These are phyloP conservation scores for Cephus nigrinus DNA, from an alignment of 2,888 invertebrate genomes.

Conservation along the genomic window DNA sequence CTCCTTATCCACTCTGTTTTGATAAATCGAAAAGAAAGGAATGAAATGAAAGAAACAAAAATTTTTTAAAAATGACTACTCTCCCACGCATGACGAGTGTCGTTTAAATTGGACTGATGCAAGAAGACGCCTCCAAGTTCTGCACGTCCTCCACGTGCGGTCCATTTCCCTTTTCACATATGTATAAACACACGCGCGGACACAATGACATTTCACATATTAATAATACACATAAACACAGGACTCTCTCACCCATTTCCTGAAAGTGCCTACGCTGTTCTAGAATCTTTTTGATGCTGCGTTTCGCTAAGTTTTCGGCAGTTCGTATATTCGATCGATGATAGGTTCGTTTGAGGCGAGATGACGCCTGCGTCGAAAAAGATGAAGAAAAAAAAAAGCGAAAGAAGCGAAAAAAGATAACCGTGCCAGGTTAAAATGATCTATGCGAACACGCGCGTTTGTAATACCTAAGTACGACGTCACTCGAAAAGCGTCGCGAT, in stretches of 20 bases:
- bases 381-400: constrained; percentile 17
- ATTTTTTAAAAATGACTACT: no score
- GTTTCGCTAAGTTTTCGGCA: constrained; percentile 35
- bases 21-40: no score
- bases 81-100: no score
- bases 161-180: no score
- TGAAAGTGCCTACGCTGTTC: constrained; percentile 63
- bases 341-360: constrained; percentile 24
- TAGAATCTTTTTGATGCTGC: constrained; percentile 39
- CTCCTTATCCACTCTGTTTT: no score
- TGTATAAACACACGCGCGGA: no score
- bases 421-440: constrained; percentile 7
- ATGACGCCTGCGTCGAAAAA: constrained; percentile 21
- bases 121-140: no score
- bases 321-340: constrained; percentile 21
- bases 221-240: no score
- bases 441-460: constrained; percentile 17
- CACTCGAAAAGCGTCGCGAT: neutral
- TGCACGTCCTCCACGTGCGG: no score
- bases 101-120: no score
- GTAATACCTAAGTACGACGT: constrained; percentile 20
- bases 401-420: constrained; percentile 19
- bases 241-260: constrained; percentile 37
- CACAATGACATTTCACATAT: no score
- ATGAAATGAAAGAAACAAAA: no score